Base-by-base conservation (phyloP, 64 coral and sea anemone genomes). In the Montipora foliosa region DNA sequence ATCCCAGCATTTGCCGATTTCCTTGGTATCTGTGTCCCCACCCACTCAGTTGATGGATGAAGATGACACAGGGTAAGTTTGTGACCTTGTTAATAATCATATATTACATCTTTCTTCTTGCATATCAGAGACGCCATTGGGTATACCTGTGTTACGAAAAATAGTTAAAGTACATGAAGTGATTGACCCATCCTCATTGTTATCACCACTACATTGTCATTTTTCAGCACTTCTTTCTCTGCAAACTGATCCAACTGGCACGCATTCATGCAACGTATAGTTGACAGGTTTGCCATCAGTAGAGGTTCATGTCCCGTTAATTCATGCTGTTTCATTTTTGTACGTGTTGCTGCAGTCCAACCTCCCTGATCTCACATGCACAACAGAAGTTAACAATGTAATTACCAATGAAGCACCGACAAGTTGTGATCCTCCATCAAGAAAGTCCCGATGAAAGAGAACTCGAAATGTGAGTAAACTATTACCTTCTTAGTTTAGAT, bases 51-150 rank as follows among this genome's bases (percentile, higher is more conserved):
- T 73, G 69, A 73, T 73, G 69, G 69, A 73, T 73, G 69, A 73
- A 73, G 69, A 73, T 73, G 69, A 73, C 69, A 21, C 69, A 73
- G 69, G 69, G 69, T 73, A 73, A 73, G 69, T 73, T 73, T 73
- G 69, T 73, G 69, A 29, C 20, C 22, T 73, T 73, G 69, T 73
- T 73, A 21, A 73, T 73, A 73, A 73, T 73, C 22, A 22, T 29
- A 6, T 73, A 73, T 21, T 73, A 73, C 69, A 73, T 6, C 69
- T 73, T 73, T 73, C 5, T 73, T 73, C 69, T 73, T 73, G 69
- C 69, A 64, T 64, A 12, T 64, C 60, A 64, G 60, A 11, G 60
- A 64, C 60, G 13, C 8, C 60, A 64, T 64, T 64, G 29, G 60
- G 60, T 64, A 64, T 64, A 64, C 60, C 60, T 64, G 14, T 64